Base-by-base conservation (phyloP, 2,113 vertebrate genomes). In the Rhabdornis inornatus region DNA sequence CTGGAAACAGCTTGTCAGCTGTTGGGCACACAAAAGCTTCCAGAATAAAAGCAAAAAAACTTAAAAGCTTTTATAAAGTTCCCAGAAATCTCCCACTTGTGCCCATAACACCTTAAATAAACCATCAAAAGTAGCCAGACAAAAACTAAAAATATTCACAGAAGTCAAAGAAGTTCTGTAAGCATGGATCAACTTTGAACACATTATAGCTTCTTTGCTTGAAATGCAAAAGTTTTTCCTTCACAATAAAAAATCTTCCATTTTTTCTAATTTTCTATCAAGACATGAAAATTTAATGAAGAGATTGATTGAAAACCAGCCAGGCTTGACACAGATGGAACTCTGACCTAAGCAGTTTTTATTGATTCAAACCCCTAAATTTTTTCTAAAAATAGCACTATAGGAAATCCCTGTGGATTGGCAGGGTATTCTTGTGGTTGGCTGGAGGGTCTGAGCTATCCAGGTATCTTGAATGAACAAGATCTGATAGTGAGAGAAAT, bases 41-140 rank as follows among this genome's bases (percentile, higher is more conserved):
- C 81, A 91, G 70, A 75, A 82, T 63, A 89, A 95, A 91, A 79
- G 69, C 19, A 56, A 84, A 92, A 77, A 68, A 79, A 10, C 30
- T 66, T 84, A 85, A 87, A 94, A 94, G 82, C 90, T 93, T 92
- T 71, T 4, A 60, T 79, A 90, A 90, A 87, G 40, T 80, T 66
- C 82, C 68, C 89, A 74, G 70, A 94, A 92, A 64, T 72, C 22
- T 65, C 66, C 57, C 22, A 6, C 15, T 79, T 1, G 0, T 82
- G 89, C 83, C 87, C 94, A 56, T n/a, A 79, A 4, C 70, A 91
- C 83, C 87, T 95, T 78, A 92, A 94, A 92, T 92, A 96, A 91
- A 84, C 89, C 66, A 66, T 79, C 60, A 75, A 64, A 78, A 82
- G 49, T 53, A 87, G 70, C 77, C 89, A 89, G 69, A 82, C 28